A percentile compares a stretch with the other conserved stretches of the same genome.
phyloP scores from a whole-genome alignment of 2,113 vertebrate genomes.

The Pontoporia blainvillei region DNA sequence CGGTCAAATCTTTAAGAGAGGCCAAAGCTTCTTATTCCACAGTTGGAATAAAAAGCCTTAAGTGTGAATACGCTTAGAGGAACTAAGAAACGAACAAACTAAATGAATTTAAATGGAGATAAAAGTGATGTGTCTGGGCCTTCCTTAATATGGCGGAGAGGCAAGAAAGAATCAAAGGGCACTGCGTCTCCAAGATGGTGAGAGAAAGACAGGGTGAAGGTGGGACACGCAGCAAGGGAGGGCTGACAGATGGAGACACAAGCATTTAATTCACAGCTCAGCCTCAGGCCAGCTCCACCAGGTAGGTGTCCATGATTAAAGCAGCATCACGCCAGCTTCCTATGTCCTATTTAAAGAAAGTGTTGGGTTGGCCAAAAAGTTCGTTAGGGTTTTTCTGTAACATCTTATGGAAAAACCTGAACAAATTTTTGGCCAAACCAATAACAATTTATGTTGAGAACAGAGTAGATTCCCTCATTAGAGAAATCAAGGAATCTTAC shows the following conservation, averaged over 20 bases:
- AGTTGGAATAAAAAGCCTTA: background rate
- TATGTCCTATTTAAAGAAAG: conserved; percentile 16
- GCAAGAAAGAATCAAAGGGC: background rate
- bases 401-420: too few relatives aligned
- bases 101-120: background rate
- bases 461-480: conserved; percentile 14
- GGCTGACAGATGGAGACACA: background rate
- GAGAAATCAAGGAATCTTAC: conserved; percentile 28
- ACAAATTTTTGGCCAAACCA: too few relatives aligned
- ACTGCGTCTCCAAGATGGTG: background rate
- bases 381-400: too few relatives aligned
- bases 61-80: background rate
- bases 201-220: background rate
- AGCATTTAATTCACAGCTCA: background rate
- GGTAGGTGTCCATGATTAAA: background rate
- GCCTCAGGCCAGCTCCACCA: background rate
- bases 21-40: background rate
- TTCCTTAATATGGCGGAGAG: background rate
- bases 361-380: too few relatives aligned
- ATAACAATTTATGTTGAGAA: background rate
- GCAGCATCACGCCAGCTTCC: background rate
- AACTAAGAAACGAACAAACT: background rate
- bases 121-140: background rate
- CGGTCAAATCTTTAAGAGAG: background rate
- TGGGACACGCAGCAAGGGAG: background rate